These are phyloP conservation scores for Tragopan temminckii DNA, from an alignment of 2,797 vertebrate species.

Conservation along the genomic window DNA sequence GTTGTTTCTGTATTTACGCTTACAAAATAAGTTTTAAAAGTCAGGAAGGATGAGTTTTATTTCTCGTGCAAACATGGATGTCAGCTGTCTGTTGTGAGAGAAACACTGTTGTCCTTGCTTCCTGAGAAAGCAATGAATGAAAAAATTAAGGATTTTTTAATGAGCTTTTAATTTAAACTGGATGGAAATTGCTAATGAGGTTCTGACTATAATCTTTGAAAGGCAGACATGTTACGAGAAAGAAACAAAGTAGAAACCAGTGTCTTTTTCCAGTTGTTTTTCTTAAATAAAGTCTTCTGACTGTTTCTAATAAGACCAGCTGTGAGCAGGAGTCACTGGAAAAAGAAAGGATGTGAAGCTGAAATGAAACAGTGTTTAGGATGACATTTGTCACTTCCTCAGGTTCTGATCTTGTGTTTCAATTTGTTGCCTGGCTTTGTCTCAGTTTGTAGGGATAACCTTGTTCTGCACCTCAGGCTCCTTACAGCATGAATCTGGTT, in stretches of 20 bases:
- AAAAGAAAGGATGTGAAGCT: constrained; percentile 49
- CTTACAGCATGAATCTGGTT: background rate
- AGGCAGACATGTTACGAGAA: background rate
- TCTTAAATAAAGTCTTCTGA: background rate
- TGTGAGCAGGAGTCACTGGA: constrained; percentile 41
- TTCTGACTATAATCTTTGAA: background rate
- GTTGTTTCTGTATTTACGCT: constrained; percentile 12
- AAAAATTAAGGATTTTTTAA: background rate
- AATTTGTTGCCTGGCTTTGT: background rate
- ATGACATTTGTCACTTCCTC: background rate
- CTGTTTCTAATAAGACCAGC: constrained; percentile 62
- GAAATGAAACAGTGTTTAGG: constrained; percentile 46
- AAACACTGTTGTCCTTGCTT: background rate
- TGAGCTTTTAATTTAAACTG: constrained; percentile 2
- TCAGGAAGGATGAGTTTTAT: background rate
- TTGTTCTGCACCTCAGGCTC: background rate
- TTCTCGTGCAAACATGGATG: background rate
- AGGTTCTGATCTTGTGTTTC: background rate
- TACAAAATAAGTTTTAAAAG: background rate
- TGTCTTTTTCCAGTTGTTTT: background rate
- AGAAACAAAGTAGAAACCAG: background rate
- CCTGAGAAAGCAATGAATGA: background rate
- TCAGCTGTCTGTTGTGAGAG: background rate
- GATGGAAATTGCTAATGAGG: background rate
- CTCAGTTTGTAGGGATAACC: background rate